A percentile compares a stretch with the other conserved stretches of the same genome.
Evolutionary conservation across 1,140 invertebrate genomes (phyloP).

Genomic region (Choristoneura fumiferana): DNA sequence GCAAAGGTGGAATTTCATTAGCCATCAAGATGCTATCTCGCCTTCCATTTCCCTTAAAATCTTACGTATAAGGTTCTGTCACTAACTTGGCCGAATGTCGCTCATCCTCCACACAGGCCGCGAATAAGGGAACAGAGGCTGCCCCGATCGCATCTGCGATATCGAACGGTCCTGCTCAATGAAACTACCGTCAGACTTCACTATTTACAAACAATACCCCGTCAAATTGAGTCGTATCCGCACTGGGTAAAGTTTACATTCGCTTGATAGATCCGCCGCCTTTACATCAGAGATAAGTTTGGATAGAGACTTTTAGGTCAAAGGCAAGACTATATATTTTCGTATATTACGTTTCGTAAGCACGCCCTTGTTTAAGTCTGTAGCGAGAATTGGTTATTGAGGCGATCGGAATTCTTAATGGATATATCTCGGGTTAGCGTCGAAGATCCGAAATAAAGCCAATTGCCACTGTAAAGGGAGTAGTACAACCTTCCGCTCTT

Average conservation of each 20-base stretch:
- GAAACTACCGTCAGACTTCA: conserved; percentile 30
- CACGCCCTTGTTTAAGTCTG: conserved; percentile 36
- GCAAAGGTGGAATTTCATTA: conserved; percentile 12
- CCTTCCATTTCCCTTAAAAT: background rate
- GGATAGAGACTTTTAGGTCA: conserved; percentile 63
- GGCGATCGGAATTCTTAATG: conserved; percentile 22
- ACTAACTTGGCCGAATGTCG: conserved; percentile 40
- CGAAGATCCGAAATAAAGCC: too few relatives aligned
- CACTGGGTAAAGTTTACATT: conserved; percentile 23
- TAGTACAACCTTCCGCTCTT: too few relatives aligned
- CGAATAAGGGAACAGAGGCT: conserved; percentile 61
- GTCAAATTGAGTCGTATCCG: conserved; percentile 28
- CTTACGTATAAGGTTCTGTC: conserved; percentile 3
- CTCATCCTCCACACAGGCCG: conserved; percentile 38
- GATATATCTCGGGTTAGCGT: too few relatives aligned
- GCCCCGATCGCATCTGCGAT: conserved; percentile 49
- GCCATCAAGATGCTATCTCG: conserved; percentile 11
- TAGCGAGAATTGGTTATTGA: conserved; percentile 40
- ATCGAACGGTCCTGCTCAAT: conserved; percentile 31
- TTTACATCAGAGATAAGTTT: conserved; percentile 61
- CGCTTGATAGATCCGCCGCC: conserved; percentile 26
- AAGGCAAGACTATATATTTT: conserved; percentile 44
- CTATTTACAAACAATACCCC: conserved; percentile 22
- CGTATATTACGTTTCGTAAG: conserved; percentile 48
- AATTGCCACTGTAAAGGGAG: too few relatives aligned